Evolutionary conservation across 2,113 vertebrate genomes (phyloP).

Genomic region (Cavia aperea): DNA sequence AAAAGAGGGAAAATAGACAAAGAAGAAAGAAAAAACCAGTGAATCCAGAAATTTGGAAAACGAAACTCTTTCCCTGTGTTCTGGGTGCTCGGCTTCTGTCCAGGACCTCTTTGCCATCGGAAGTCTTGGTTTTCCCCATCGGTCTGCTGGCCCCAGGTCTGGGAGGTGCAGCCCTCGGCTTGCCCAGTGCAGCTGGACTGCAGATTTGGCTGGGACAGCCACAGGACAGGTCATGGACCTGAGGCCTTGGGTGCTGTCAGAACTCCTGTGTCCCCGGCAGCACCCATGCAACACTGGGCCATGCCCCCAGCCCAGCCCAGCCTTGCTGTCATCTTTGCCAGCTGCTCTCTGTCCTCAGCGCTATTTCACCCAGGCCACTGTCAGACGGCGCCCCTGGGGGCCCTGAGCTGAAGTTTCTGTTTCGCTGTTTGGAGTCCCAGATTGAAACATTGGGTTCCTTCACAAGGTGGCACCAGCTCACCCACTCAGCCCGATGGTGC

Average conservation of each 20-base stretch:
- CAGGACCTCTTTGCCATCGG: background rate
- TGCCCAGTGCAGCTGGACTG: no score
- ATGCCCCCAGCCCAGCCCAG: background rate
- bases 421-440: background rate
- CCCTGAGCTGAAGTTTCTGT: background rate
- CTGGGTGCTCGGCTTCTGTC: background rate
- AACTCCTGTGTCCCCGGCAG: no score
- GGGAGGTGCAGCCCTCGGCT: background rate
- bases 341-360: background rate
- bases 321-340: background rate
- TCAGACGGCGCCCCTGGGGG: background rate
- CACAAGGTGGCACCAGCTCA: background rate
- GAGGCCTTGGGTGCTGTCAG: no score
- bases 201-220: no score
- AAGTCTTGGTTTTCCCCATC: no score
- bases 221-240: no score
- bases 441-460: background rate
- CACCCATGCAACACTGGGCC: no score
- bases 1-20: background rate
- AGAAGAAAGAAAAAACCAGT: background rate
- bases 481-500: background rate
- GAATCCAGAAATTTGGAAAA: background rate
- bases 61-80: background rate
- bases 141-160: background rate
- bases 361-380: background rate